A percentile compares a stretch with the other conserved stretches of the same genome.
Conservation (phyloP, 2,797 vertebrate genomes). For the Lepilemur ruficaudatus region DNA sequence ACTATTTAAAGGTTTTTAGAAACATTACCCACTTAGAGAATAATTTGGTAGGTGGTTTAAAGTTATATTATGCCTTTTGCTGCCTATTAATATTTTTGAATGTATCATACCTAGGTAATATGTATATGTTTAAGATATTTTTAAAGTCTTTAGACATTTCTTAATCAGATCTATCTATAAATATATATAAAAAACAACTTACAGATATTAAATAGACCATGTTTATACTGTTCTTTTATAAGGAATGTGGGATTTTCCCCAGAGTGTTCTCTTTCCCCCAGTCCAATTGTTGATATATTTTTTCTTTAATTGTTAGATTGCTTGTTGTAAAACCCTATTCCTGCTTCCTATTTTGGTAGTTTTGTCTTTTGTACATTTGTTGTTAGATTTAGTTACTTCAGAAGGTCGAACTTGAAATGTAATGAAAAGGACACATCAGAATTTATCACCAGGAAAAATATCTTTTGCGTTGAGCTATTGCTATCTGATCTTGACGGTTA, state of each 20-base stretch:
- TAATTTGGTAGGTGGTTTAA: slow-evolving; percentile 40
- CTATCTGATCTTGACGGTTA: background rate
- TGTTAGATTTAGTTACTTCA: slow-evolving; percentile 38
- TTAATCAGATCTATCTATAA: background rate
- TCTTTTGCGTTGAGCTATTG: background rate
- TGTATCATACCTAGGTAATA: background rate
- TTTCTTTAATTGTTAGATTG: background rate
- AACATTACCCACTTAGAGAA: background rate
- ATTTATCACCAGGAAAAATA: background rate
- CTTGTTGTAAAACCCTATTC: background rate
- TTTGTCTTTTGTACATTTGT: background rate
- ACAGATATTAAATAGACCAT: slow-evolving; percentile 12
- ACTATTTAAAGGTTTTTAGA: slow-evolving; percentile 26
- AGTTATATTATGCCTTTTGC: slow-evolving; percentile 45
- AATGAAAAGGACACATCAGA: background rate
- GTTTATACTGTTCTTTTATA: background rate
- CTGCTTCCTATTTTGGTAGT: background rate
- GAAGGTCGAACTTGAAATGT: slow-evolving; percentile 38
- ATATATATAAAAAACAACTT: background rate
- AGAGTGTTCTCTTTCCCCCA: background rate
- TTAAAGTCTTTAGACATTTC: slow-evolving; percentile 26
- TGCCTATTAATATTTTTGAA: slow-evolving; percentile 30
- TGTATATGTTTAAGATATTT: background rate
- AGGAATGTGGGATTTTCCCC: background rate
- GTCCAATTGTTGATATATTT: background rate